Percentiles rank a stretch among this genome's conserved stretches.
Evolutionary conservation across 37 sponge, comb jelly and placozoan genomes (phyloP).

Genomic region (Ephydatia muelleri): DNA sequence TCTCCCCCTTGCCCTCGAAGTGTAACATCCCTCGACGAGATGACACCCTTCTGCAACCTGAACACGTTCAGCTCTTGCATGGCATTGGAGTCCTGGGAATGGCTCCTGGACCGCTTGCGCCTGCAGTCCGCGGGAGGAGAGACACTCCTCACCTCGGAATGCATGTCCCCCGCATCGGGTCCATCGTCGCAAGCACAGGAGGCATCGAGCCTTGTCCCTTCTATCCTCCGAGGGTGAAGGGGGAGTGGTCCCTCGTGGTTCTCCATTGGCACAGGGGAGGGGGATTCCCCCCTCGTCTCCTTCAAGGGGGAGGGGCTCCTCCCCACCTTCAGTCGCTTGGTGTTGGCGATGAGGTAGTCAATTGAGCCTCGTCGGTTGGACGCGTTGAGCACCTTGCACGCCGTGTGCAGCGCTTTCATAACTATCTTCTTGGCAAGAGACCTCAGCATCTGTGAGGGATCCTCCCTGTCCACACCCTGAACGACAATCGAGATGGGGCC

Average conservation of each 20-base stretch:
- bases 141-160: neutral
- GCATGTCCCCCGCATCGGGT: neutral
- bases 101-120: neutral
- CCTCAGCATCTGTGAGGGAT: neutral
- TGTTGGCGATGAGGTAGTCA: constrained; percentile 53
- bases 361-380: constrained; percentile 12
- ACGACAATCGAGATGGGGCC: neutral
- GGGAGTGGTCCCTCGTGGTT: neutral
- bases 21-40: neutral
- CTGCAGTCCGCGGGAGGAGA: neutral
- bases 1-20: too few species aligned
- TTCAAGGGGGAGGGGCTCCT: constrained; percentile 12
- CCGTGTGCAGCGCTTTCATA: constrained; percentile 29
- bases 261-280: constrained; percentile 1
- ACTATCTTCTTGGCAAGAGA: constrained; percentile 48
- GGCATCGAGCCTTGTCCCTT: neutral
- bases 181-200: neutral
- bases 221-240: neutral
- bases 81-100: neutral
- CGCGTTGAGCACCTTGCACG: constrained; percentile 20
- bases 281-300: neutral
- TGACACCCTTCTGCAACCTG: neutral
- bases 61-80: neutral
- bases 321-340: constrained; percentile 50
- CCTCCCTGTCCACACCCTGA: neutral